A percentile compares a stretch with the other conserved stretches of the same genome.
Conservation (phyloP, 2,888 invertebrate genomes). For the Apamea monoglypha region DNA sequence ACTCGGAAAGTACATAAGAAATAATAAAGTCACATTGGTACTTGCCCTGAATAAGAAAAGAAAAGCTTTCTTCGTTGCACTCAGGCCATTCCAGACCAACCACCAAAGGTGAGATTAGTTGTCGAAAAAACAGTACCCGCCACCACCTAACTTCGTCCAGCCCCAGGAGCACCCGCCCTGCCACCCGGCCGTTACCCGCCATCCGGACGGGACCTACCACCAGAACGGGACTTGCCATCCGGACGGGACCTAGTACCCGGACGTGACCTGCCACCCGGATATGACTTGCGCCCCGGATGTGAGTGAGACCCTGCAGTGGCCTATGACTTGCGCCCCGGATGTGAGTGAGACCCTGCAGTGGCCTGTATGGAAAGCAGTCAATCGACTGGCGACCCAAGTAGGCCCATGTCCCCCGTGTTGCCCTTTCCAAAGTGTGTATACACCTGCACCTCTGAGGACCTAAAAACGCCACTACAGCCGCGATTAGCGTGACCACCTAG, state of each 20-base stretch:
- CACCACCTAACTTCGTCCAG: neutral
- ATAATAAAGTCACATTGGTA: neutral
- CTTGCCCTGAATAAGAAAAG: neutral
- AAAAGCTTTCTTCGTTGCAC: neutral
- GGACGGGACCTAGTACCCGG: too few relatives aligned
- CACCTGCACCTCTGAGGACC: neutral
- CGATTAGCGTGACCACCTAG: neutral
- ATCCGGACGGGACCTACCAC: too few relatives aligned
- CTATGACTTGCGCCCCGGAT: too few relatives aligned
- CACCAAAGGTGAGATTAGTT: neutral
- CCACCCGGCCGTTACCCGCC: too few relatives aligned
- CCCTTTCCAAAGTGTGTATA: neutral
- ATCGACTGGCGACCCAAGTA: too few relatives aligned
- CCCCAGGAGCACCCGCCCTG: neutral
- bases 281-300: too few relatives aligned
- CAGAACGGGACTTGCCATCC: too few relatives aligned
- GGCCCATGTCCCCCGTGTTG: neutral
- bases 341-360: neutral
- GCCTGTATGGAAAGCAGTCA: neutral
- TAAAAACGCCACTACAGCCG: neutral
- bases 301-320: neutral
- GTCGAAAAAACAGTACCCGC: neutral
- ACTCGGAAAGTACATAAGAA: neutral
- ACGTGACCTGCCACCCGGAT: too few relatives aligned
- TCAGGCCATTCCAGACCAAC: neutral